Base-by-base conservation (phyloP, 2,888 invertebrate species). In the Rugalucina vietnamica region DNA sequence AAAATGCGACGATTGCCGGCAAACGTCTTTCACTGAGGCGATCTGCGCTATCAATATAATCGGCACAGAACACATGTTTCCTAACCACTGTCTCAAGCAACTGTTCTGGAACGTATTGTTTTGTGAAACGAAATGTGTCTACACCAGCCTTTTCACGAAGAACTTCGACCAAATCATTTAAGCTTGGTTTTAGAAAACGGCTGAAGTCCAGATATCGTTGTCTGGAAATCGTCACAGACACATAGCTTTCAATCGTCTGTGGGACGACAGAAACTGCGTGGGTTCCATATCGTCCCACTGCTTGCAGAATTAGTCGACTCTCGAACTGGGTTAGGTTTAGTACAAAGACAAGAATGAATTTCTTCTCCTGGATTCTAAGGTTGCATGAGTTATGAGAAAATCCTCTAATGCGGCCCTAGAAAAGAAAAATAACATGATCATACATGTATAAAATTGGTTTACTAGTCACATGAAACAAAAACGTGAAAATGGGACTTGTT, bases 181-280 rank as follows among this genome's bases (percentile, higher is more conserved):
- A 43, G 8, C 43, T 29, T 27, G 57, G 43, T 24, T 76, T 76
- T 1, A 76, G n/a, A 37, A 76, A 76, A 2, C 69, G 65, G 10
- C 37, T 65, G 18, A 76, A 69, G 43, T 76, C 76, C 1, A 76
- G 14, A 37, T 60, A 76, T 21, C 76, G 36, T 29, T 27, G 43
- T 18, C 49, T 14, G 32, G 37, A 37, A 1, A 76, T 39, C 27
- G 65, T 24, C 1, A 69, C 43, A 3, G 57, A 54, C n/a, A 57
- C 76, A 21, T 76, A 69, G 24, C 69, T 76, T 29, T 76, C 76
- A 21, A 76, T 37, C 1, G 69, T 69, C 29, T 69, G 39, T 34
- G 76, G 76, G 14, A 76, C 37, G n/a, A 76, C 76, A 3, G 36
- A 21, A 10, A 76, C 60, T 14, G 57, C 32, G 8, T 10, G 8